These are phyloP conservation scores for Ectobius pallidus DNA, from an alignment of 2,888 invertebrate genomes.

Conservation along the genomic window DNA sequence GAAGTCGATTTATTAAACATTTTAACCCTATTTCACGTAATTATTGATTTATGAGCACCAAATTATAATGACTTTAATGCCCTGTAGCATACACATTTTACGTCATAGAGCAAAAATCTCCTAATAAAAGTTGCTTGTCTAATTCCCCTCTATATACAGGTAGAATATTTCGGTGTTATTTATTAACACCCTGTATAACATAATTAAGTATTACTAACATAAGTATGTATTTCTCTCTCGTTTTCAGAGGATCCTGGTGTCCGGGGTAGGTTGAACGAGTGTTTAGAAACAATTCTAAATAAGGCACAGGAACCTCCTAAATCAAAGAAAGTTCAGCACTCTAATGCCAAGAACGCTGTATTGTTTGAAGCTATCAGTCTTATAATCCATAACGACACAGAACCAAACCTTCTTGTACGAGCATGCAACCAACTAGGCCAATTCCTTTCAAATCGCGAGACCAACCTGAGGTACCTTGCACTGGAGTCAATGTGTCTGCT, in stretches of 20 bases:
- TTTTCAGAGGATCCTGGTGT: slow-evolving; percentile 92
- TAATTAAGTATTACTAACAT: background rate
- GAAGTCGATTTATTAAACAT: too few relatives aligned
- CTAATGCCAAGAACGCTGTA: slow-evolving; percentile 99
- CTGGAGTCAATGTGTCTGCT: slow-evolving; percentile 99
- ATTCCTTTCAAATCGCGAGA: slow-evolving; percentile 96
- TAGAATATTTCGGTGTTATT: too few relatives aligned
- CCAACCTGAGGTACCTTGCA: slow-evolving; percentile 96
- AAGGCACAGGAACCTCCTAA: slow-evolving; percentile 99
- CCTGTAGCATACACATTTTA: too few relatives aligned
- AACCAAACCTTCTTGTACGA: slow-evolving; percentile 93
- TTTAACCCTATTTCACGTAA: too few relatives aligned
- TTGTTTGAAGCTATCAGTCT: slow-evolving; percentile 99
- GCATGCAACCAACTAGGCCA: slow-evolving; percentile 99
- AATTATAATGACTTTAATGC: too few relatives aligned
- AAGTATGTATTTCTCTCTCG: background rate
- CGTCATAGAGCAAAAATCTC: too few relatives aligned
- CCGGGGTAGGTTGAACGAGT: slow-evolving; percentile 94
- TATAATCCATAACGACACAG: slow-evolving; percentile 98
- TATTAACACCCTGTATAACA: too few relatives aligned
- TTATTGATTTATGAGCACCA: too few relatives aligned
- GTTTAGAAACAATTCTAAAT: slow-evolving; percentile 96
- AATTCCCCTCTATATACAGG: too few relatives aligned
- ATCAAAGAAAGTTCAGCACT: slow-evolving; percentile 99
- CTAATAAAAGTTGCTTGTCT: too few relatives aligned